phyloP scores from a whole-genome alignment of 1,140 invertebrate species.

The Ridgeia piscesae region DNA sequence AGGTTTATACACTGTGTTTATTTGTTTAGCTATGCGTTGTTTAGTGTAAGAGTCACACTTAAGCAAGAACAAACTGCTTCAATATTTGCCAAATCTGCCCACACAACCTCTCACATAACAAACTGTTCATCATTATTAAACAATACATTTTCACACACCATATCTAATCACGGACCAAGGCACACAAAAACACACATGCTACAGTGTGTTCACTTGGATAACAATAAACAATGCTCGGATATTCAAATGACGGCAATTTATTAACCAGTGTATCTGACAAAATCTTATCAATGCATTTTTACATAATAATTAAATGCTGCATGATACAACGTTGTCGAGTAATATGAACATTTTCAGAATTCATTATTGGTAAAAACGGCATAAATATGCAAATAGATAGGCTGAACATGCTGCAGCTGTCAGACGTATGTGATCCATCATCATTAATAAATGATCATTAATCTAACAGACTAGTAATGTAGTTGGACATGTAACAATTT shows the following conservation, averaged over 20 bases:
- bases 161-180: not conserved
- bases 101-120: no score
- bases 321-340: not conserved
- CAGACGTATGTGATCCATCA: not conserved
- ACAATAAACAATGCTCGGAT: not conserved
- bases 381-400: not conserved
- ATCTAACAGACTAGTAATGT: not conserved
- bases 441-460: not conserved
- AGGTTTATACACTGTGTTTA: not conserved
- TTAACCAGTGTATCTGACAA: not conserved
- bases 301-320: not conserved
- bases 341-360: not conserved
- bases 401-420: not conserved
- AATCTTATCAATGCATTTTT: not conserved
- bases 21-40: not conserved
- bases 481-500: not conserved
- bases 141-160: not conserved
- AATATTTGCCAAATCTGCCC: not conserved
- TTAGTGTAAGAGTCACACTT: not conserved
- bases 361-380: not conserved
- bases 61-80: not conserved
- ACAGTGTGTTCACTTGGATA: not conserved
- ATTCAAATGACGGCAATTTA: not conserved
- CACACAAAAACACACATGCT: not conserved
- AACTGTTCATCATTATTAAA: not conserved